Evolutionary conservation across 1,140 invertebrate genomes (phyloP).

Genomic region (Drosophila busckii): DNA sequence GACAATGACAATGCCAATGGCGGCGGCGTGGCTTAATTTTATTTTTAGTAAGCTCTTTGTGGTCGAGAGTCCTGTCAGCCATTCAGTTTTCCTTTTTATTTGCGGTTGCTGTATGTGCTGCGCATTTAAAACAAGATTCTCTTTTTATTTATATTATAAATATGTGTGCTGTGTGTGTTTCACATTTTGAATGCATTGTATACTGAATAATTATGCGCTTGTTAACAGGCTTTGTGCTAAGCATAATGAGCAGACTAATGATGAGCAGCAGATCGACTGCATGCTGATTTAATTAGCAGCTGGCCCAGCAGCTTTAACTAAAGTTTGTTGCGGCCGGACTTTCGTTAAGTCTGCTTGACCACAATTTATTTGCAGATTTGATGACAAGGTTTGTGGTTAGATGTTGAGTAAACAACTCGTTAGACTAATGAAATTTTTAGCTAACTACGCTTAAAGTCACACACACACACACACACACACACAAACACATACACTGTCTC

Average conservation of each 20-base stretch:
- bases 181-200: slow-evolving; percentile 72
- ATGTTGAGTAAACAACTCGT: slow-evolving; percentile 67
- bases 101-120: slow-evolving; percentile 37
- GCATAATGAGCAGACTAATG: slow-evolving; percentile 52
- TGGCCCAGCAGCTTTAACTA: slow-evolving; percentile 4
- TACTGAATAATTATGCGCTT: slow-evolving; percentile 67
- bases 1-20: too few relatives aligned
- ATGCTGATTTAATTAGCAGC: too few relatives aligned
- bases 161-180: slow-evolving; percentile 46
- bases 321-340: slow-evolving; percentile 5
- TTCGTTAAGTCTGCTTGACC: slow-evolving; percentile 7
- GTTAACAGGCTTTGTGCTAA: slow-evolving; percentile 64
- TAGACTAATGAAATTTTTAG: slow-evolving; percentile 68
- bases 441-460: slow-evolving; percentile 3
- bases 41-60: slow-evolving; percentile 58
- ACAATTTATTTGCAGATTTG: slow-evolving; percentile 43
- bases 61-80: slow-evolving; percentile 31
- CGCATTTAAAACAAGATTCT: slow-evolving; percentile 49
- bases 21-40: slow-evolving; percentile 49
- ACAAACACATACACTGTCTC: neutral
- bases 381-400: slow-evolving; percentile 47
- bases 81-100: slow-evolving; percentile 26
- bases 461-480: neutral
- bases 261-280: too few relatives aligned
- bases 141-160: slow-evolving; percentile 12